Evolutionary conservation across 2,888 invertebrate genomes (phyloP), one percentile per base, ranked within the genome.

Genomic region (Alloplasta piceator): DNA sequence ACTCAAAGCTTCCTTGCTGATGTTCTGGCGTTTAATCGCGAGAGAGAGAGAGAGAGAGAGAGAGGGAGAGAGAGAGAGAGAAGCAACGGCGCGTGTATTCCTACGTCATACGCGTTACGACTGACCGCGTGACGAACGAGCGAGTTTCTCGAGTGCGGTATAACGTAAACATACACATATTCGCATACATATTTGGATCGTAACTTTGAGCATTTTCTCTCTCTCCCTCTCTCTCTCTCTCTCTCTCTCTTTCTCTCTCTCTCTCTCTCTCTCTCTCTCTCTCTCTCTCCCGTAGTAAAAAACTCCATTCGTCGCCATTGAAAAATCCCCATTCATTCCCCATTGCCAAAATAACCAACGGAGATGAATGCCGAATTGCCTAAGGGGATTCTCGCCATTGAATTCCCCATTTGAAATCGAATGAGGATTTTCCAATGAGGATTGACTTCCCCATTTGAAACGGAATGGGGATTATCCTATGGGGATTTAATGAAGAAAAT

Each of bases 51-150:
- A 38, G 41, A 60, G 14, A 60, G 26, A 71, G 41, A 48, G 71
- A 39, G 39, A 61, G 50, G 61, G 71, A 50, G 38, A 52, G 48
- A 58, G 39, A 52, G 36, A 55, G 72, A 71, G 38, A 68, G 70
- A 43, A 39, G 64, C 26, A 39, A 50, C 63, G 60, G 36, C 55
- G 81, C 74, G 78, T 70, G 74, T 71, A 66, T 74, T 64, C 60
- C 68, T 70, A 78, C 81, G 81, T 81, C 77, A 81, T 74, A 81
- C 73, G 71, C 81, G 81, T 81, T 74, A 81, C 74, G 70, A 81
- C 58, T 67, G 73, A 43, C 74, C 81, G 73, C 74, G 70, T 81
- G 81, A 78, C 81, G 78, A 75, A 71, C 26, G 70, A 70, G 74
- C 74, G 48, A 73, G 48, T 58, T 50, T 12, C 63, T 66, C 26